Evolutionary conservation across 2,888 invertebrate genomes (phyloP), one percentile per base, ranked within the genome.

Genomic region (Caenorhabditis sp.): DNA sequence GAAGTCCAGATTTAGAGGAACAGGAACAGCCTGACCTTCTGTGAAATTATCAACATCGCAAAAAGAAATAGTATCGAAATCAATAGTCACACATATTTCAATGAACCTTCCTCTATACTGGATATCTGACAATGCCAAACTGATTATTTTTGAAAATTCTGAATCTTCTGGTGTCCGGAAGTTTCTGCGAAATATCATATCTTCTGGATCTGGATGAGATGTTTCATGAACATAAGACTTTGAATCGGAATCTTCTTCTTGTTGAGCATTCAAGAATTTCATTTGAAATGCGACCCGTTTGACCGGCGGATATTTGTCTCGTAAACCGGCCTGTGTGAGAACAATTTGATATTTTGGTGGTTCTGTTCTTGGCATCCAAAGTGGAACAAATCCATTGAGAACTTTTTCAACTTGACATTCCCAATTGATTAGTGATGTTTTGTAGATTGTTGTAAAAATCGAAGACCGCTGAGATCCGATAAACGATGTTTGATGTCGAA

Each of bases 251-350:
- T 43, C 43, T 3, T 43, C 43, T 43, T 43, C 43, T 17, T 43
- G 12, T 17, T 10, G 43, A 3, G 17, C 1, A 26, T 26, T 17
- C 8, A 55, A 8, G 26, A 55, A 23, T 55, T 55, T 55, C 55
- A 55, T 24, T 5, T 55, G 26, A 8, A 55, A 26, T 4, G 21
- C 55, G 3, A 55, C 55, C 10, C 26, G 8, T n/a, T 55, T 6
- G 14, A 55, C 17, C 3, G 55, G 55, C 23, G 55, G 55, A 55
- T 55, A 55, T 55, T 55, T 55, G 17, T 55, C 55, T 23, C 55
- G 55, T 5, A 55, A 4, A 17, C 55, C 55, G 23, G 21, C 55
- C 10, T 55, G 21, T 26, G 21, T 21, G 10, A 55, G 23, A 55
- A 26, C 26, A 26, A 55, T 55, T 55, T 26, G 55, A 55, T 12